A percentile compares a stretch with the other conserved stretches of the same genome.
These are phyloP conservation scores for Hydrolagus colliei DNA, from an alignment of 2,797 vertebrate species.

Conservation along the genomic window DNA sequence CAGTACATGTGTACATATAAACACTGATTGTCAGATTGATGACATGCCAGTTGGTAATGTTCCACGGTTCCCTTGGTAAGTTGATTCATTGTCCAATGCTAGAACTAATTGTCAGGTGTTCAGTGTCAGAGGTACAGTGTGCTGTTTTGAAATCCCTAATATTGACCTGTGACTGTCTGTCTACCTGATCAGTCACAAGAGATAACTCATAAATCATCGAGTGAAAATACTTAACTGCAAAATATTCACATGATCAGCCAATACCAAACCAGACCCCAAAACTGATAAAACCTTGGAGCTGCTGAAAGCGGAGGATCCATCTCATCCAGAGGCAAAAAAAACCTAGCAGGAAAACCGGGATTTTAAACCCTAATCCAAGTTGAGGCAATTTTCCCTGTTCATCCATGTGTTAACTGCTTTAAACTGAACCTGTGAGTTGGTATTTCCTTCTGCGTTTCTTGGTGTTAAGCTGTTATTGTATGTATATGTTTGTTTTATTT, in stretches of 20 bases:
- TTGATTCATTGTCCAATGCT: neutral
- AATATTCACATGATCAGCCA: too few relatives aligned
- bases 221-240: neutral
- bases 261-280: neutral
- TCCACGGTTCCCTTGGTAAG: neutral
- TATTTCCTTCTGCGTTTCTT: neutral
- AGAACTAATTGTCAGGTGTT: neutral
- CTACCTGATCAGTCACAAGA: neutral
- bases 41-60: neutral
- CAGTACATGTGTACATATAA: neutral
- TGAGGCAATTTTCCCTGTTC: neutral
- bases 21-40: neutral
- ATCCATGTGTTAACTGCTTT: neutral
- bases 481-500: neutral
- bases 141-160: neutral
- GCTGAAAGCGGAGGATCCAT: neutral
- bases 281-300: neutral
- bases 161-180: neutral
- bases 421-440: neutral
- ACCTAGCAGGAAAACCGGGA: neutral
- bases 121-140: neutral
- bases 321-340: too few relatives aligned
- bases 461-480: neutral
- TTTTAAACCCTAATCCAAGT: neutral
- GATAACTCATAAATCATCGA: neutral